phyloP scores from a whole-genome alignment of 2,113 vertebrate genomes.

The Oreotragus oreotragus region DNA sequence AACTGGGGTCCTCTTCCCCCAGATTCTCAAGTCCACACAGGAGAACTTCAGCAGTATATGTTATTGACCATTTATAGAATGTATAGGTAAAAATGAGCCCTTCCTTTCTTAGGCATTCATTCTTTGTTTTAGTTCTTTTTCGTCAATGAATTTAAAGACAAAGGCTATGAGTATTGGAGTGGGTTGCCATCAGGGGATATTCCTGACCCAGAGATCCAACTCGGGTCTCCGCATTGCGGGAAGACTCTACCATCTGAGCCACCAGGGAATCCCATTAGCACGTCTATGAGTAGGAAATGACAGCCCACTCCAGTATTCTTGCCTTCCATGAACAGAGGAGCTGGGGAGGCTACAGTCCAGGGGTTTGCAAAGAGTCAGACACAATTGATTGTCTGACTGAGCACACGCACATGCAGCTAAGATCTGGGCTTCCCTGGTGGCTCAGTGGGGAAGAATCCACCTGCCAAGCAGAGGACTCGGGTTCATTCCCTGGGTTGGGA shows the following conservation, averaged over 20 bases:
- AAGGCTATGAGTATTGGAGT: not conserved
- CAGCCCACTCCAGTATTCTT: not conserved
- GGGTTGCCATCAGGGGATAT: not conserved
- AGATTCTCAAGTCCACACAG: not conserved
- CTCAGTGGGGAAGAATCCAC: not conserved
- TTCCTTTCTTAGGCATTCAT: not conserved
- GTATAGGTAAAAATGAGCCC: not conserved
- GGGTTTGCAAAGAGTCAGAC: not conserved
- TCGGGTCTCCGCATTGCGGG: not conserved
- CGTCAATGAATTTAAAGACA: not conserved
- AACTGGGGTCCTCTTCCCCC: not conserved
- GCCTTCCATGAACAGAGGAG: not conserved
- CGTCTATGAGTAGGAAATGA: not conserved
- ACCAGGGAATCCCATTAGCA: not conserved
- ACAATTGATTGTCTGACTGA: not conserved
- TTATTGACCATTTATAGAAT: not conserved
- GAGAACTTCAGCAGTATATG: not conserved
- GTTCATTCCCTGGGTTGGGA: not conserved
- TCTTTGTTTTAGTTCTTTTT: slow-evolving; percentile 1
- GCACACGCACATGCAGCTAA: not conserved
- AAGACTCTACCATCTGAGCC: not conserved
- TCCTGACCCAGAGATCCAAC: not conserved
- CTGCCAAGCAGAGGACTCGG: not conserved
- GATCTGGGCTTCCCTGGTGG: not conserved
- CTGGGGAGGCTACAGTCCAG: not conserved